Conservation (phyloP, 2,888 invertebrate genomes). For the Drosophila anomalipes region DNA sequence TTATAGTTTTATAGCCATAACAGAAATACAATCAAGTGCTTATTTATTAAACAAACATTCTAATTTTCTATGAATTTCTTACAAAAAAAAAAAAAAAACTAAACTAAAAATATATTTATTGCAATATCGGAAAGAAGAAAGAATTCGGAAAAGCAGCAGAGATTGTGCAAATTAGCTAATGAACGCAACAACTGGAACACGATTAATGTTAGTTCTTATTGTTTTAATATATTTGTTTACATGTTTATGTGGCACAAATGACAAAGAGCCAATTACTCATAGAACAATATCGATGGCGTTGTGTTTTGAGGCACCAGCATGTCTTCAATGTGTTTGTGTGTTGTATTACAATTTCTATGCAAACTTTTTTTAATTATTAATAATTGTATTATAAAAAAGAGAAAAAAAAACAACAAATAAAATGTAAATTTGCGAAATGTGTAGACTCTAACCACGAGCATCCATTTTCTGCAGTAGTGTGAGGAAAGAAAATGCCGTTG, state of each 20-base stretch:
- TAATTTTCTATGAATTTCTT: slow-evolving; percentile 40
- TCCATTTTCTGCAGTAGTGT: slow-evolving; percentile 82
- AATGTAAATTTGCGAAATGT: slow-evolving; percentile 6
- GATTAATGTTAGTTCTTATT: slow-evolving; percentile 34
- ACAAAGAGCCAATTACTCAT: slow-evolving; percentile 9
- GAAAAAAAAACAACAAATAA: slow-evolving; percentile 16
- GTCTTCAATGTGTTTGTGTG: slow-evolving; percentile 40
- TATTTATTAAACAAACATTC: slow-evolving; percentile 55
- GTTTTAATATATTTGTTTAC: slow-evolving; percentile 25
- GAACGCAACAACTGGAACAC: slow-evolving; percentile 33
- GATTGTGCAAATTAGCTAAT: slow-evolving; percentile 7
- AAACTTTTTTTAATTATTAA: slow-evolving; percentile 37
- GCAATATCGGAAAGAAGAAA: slow-evolving; percentile 23
- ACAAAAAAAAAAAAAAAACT: slow-evolving; percentile 4
- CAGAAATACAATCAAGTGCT: slow-evolving; percentile 48
- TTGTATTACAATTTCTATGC: slow-evolving; percentile 42
- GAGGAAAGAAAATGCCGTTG: slow-evolving; percentile 82
- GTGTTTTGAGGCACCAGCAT: slow-evolving; percentile 33
- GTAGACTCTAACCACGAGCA: slow-evolving; percentile 47
- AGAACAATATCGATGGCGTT: slow-evolving; percentile 31
- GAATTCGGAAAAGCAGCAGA: neutral
- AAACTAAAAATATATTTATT: slow-evolving; percentile 42
- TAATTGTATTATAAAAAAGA: slow-evolving; percentile 35
- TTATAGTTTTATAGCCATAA: slow-evolving; percentile 58
- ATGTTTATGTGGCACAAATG: slow-evolving; percentile 14